Conservation (phyloP, 2,888 invertebrate species). For the Idaea straminata region DNA sequence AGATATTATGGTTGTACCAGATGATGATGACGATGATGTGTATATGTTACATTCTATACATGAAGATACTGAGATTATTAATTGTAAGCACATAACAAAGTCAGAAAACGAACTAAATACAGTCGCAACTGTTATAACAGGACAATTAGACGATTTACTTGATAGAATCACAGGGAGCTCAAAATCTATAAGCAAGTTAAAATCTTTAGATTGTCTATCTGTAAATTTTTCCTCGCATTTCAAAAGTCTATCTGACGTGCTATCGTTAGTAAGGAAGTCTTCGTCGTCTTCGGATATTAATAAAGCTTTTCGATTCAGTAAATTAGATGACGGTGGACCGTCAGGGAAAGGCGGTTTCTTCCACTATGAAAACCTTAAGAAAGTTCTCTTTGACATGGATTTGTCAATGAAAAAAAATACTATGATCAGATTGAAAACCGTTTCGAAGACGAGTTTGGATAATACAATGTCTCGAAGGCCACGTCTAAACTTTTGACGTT, state of each 20-base stretch:
- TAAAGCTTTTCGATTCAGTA: constrained; percentile 35
- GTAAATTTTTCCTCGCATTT: constrained; percentile 5
- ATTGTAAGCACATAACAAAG: constrained; percentile 23
- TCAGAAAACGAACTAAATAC: constrained; percentile 40
- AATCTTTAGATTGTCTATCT: constrained; percentile 3
- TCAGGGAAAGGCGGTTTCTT: constrained; percentile 27
- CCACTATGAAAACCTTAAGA: constrained; percentile 22
- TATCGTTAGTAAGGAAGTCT: constrained; percentile 33
- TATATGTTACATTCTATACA: neutral
- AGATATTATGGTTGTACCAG: neutral
- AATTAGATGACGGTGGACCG: constrained; percentile 37
- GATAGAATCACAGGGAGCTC: constrained; percentile 34
- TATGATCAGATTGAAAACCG: constrained; percentile 5
- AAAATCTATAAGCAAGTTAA: constrained; percentile 18
- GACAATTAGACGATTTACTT: constrained; percentile 43
- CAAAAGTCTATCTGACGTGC: constrained; percentile 36
- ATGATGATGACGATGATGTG: neutral
- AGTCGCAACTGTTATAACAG: constrained; percentile 39
- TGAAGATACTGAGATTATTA: constrained; percentile 28
- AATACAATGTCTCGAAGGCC: constrained; percentile 37
- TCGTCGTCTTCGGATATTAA: constrained; percentile 18
- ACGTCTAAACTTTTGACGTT: constrained; percentile 50
- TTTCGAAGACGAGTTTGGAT: constrained; percentile 8
- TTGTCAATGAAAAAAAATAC: constrained; percentile 20
- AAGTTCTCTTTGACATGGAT: constrained; percentile 15